These are phyloP conservation scores for Aphaenogaster floridana DNA, from an alignment of 1,140 invertebrate genomes.

Conservation along the genomic window DNA sequence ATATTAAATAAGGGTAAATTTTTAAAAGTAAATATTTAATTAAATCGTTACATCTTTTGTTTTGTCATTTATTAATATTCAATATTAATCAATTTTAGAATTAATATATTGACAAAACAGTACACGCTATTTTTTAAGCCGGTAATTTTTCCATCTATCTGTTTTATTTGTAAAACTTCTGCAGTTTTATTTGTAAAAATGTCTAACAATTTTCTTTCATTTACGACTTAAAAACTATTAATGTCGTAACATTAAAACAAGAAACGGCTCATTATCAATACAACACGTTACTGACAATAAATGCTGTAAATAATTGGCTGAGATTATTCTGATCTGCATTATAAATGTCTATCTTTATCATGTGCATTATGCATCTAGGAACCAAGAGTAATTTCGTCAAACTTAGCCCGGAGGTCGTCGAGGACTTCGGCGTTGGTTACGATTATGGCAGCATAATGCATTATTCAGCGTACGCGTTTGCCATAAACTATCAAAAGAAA, in stretches of 20 bases:
- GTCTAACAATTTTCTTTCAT: not conserved
- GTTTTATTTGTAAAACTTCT: not conserved
- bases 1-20: not conserved
- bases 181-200: not conserved
- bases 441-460: constrained; percentile 95
- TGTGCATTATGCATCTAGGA: constrained; percentile 80
- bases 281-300: not conserved
- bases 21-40: not conserved
- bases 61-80: not conserved
- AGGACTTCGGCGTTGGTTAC: constrained; percentile 90
- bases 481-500: constrained; percentile 88
- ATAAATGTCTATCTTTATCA: constrained; percentile 11
- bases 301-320: not conserved
- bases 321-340: constrained; percentile 4
- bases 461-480: constrained; percentile 93
- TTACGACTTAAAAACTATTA: not conserved
- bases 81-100: not conserved
- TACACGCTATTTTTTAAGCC: not conserved
- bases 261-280: not conserved
- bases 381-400: constrained; percentile 91
- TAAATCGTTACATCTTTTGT: too few species aligned
- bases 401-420: constrained; percentile 74
- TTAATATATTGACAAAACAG: not conserved
- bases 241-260: not conserved
- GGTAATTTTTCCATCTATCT: not conserved